These are phyloP conservation scores for Druceiella hillmani DNA, from an alignment of 2,888 invertebrate species.

Conservation along the genomic window DNA sequence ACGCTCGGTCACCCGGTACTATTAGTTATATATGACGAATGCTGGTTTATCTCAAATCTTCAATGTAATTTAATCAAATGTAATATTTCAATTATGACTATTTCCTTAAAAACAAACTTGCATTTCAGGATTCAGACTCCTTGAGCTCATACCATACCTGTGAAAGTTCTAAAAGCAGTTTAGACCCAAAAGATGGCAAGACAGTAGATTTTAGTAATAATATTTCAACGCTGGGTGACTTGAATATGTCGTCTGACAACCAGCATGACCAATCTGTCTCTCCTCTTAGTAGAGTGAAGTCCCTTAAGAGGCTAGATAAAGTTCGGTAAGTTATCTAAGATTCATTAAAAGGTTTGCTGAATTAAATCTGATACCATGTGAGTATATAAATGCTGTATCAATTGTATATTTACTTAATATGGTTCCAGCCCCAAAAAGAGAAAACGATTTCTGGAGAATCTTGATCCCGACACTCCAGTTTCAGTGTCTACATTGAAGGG, in stretches of 20 bases:
- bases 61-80: too few relatives aligned
- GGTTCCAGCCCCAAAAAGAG: conserved; percentile 55
- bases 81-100: too few relatives aligned
- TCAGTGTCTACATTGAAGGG: conserved; percentile 40
- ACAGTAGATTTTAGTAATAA: conserved; percentile 48
- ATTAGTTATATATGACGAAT: too few relatives aligned
- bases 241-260: conserved; percentile 39
- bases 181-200: conserved; percentile 37
- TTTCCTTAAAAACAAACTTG: too few relatives aligned
- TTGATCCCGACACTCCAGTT: conserved; percentile 43
- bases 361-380: too few relatives aligned
- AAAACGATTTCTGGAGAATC: conserved; percentile 51
- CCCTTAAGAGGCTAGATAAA: conserved; percentile 19
- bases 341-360: too few relatives aligned
- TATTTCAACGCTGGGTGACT: conserved; percentile 41
- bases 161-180: conserved; percentile 43
- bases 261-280: conserved; percentile 53
- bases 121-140: conserved; percentile 39
- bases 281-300: conserved; percentile 47
- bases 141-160: conserved; percentile 46
- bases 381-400: too few relatives aligned
- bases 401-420: too few relatives aligned
- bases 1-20: too few relatives aligned
- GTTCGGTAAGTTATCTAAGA: too few relatives aligned
- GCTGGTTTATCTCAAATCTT: too few relatives aligned